Evolutionary conservation across 2,113 vertebrate species (phyloP).

Genomic region (Columbina picui): DNA sequence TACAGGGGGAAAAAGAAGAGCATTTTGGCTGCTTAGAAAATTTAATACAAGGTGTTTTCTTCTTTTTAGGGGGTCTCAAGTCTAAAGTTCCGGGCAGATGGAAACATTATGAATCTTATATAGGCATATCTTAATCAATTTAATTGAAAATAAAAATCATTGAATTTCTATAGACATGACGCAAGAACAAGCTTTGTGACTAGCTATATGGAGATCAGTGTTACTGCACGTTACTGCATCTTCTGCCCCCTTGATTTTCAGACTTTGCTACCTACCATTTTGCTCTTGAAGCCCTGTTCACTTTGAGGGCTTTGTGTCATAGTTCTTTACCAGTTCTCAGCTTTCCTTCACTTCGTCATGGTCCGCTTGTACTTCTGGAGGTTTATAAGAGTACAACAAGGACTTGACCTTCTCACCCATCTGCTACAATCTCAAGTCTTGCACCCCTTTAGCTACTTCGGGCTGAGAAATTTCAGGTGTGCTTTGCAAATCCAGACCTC

Average conservation of each 20-base stretch:
- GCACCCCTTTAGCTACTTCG: neutral
- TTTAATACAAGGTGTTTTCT: slow-evolving; percentile 14
- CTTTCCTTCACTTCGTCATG: neutral
- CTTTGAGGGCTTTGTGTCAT: neutral
- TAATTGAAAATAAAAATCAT: neutral
- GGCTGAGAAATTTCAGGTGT: neutral
- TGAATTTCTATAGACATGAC: neutral
- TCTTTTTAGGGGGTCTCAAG: neutral
- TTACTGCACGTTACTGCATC: neutral
- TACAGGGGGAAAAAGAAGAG: neutral
- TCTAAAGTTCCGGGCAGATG: neutral
- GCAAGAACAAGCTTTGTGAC: neutral
- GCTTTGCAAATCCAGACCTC: neutral
- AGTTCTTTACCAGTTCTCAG: neutral
- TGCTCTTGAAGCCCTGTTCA: neutral
- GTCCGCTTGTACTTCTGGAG: neutral
- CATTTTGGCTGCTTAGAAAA: neutral
- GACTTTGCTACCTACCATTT: neutral
- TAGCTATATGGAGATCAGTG: neutral
- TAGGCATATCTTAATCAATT: neutral
- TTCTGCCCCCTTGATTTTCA: neutral
- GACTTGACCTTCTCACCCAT: neutral
- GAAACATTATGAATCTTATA: neutral
- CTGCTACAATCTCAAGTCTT: neutral
- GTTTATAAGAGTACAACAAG: neutral